Evolutionary conservation across 2,888 invertebrate species (phyloP), one percentile per base, ranked within the genome.

Genomic region (Caenorhabditis wallacei): DNA sequence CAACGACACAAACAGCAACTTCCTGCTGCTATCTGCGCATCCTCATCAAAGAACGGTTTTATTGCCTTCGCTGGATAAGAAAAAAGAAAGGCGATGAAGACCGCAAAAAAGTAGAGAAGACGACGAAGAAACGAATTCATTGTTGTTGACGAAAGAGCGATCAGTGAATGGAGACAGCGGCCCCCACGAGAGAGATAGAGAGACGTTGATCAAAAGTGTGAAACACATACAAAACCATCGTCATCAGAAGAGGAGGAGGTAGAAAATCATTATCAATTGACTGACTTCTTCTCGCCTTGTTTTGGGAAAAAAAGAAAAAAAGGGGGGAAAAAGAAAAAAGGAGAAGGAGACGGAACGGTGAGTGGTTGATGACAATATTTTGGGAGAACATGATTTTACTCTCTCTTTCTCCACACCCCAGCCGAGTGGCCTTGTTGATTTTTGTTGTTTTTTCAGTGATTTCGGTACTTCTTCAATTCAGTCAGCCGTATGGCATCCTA

Each of bases 221-320:
- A 78, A 78, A 68, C 66, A 66, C 64, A n/a, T n/a, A 64, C 75
- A 66, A 68, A 76, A 78, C 61, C 61, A 76, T 59, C 68, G 68
- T 64, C 68, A 70, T 48, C 57, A 69, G 40, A 40, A 69, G 53
- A 59, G 24, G 43, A 22, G 61, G 26, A 40, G 61, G 68, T 66
- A 75, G 57, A 66, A 76, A 78, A 69, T 61, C 78, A 51, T 56
- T 63, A 78, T 78, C 78, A 69, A 57, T 66, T 54, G 35, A 46
- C 66, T 78, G 78, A 71, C 66, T 72, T 80, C 72, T 72, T 80
- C 71, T 71, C 71, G 66, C 71, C 71, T 68, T 80, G 80, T 80
- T 71, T 80, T 66, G 80, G 71, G 63, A 53, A 53, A 79, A 79
- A 71, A 78, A 61, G 43, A 20, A 51, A 75, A n/a, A n/a, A n/a